phyloP scores from a whole-genome alignment of 2,113 vertebrate genomes.

The Labeo catla region DNA sequence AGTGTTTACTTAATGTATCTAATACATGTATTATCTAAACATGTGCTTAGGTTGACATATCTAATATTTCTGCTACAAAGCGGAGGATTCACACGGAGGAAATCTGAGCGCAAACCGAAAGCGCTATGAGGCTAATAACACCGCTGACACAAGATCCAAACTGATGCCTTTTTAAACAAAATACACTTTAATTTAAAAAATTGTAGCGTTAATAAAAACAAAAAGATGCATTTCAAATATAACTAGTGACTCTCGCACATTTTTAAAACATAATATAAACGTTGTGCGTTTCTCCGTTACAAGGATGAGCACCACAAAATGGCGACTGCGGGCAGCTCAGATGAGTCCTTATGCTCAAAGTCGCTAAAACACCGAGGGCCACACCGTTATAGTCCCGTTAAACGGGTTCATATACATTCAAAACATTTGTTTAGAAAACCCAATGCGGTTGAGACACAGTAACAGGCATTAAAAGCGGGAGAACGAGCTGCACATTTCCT shows the following conservation, averaged over 20 bases:
- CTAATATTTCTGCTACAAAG: background rate
- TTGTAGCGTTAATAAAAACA: background rate
- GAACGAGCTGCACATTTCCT: background rate
- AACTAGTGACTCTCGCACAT: background rate
- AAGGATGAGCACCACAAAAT: constrained; percentile 62
- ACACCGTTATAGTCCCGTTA: background rate
- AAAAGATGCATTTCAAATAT: background rate
- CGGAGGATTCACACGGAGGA: background rate
- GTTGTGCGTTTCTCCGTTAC: constrained; percentile 36
- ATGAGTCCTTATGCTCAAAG: constrained; percentile 51
- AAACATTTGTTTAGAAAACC: background rate
- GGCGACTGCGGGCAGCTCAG: constrained; percentile 59
- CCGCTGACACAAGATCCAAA: background rate
- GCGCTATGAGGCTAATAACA: constrained; percentile 16
- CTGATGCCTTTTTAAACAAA: background rate
- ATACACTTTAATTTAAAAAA: background rate
- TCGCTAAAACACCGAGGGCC: constrained; percentile 28
- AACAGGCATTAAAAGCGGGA: background rate
- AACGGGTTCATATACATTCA: background rate
- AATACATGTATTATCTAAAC: background rate
- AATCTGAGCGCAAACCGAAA: constrained; percentile 11
- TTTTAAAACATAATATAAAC: constrained; percentile 10
- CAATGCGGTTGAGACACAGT: background rate
- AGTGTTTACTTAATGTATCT: background rate
- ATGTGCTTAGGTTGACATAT: background rate